These are phyloP conservation scores for Eupithecia abbreviata DNA, from an alignment of 2,888 invertebrate genomes.

Conservation along the genomic window DNA sequence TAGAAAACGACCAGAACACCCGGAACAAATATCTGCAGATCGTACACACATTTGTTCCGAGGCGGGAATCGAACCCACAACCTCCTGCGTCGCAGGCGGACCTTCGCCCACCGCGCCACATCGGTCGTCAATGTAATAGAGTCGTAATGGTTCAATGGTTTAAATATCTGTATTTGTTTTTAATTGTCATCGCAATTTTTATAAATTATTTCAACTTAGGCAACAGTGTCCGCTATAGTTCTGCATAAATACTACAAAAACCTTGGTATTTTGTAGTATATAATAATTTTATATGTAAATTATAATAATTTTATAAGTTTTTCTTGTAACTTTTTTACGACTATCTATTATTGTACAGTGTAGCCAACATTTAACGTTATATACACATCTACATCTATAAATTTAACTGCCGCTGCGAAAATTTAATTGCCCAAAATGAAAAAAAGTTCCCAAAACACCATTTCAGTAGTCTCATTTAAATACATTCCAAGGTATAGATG, in stretches of 20 bases:
- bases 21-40: too few species aligned
- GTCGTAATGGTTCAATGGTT: too few species aligned
- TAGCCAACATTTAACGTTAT: background rate
- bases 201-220: too few species aligned
- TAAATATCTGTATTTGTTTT: too few species aligned
- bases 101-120: too few species aligned
- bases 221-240: background rate
- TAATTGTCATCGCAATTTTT: too few species aligned
- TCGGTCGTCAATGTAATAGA: too few species aligned
- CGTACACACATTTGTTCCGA: too few species aligned
- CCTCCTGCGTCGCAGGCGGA: too few species aligned
- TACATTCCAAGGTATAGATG: constrained; percentile 54
- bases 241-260: background rate
- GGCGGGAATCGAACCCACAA: too few species aligned
- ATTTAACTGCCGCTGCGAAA: constrained; percentile 12
- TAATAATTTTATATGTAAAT: background rate
- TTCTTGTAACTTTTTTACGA: background rate
- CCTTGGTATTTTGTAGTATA: background rate
- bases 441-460: constrained; percentile 21
- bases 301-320: background rate
- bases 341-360: background rate
- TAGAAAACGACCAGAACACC: too few species aligned
- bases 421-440: constrained; percentile 10
- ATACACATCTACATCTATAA: background rate
- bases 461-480: constrained; percentile 40